Base-by-base conservation (phyloP, 2,888 invertebrate genomes). In the Eucriotettix oculatus region DNA sequence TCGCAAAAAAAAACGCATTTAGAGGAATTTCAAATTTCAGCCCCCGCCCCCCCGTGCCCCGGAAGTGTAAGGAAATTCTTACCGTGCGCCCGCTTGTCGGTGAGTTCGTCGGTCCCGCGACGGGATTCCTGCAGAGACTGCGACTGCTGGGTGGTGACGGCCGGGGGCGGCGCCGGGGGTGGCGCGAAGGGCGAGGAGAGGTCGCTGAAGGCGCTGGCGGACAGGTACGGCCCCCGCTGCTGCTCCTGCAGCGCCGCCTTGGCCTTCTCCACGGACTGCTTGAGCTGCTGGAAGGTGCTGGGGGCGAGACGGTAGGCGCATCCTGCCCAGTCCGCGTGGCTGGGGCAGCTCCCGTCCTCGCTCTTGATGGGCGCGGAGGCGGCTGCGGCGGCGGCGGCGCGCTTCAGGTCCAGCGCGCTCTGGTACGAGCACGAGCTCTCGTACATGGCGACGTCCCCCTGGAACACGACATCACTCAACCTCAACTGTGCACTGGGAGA, bases 401-500 rank as follows among this genome's bases (percentile, higher is more conserved):
- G 58, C 58, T 54, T 54, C 42, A 17, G 14, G 54, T 41, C 54
- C 52, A 12, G 17, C 42, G 52, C 48, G 48, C 41, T 16, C 72
- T 90, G 89, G 78, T 91, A 91, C 74, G 90, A 91, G 79, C 91
- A 91, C 71, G 90, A 90, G 78, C 90, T 90, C 81, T 91, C 91
- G 83, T 91, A 91, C 91, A 91, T 91, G 17, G 57, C 54, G 57
- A 29, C 29, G 2, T 29, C 29, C 29, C 48, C n/a, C 48, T 48
- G 48, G 9, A 48, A 48, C 48, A 48, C 29, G 7, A n/a, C n/a
- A n/a, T n/a, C n/a, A n/a, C n/a, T n/a, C n/a, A n/a, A n/a, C n/a
- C n/a, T n/a, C n/a, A n/a, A n/a, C n/a, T n/a, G n/a, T n/a, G n/a
- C n/a, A n/a, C n/a, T n/a, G n/a, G n/a, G n/a, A n/a, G n/a, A n/a